phyloP scores from a whole-genome alignment of 2,113 vertebrate genomes.

The Tupaia tana region DNA sequence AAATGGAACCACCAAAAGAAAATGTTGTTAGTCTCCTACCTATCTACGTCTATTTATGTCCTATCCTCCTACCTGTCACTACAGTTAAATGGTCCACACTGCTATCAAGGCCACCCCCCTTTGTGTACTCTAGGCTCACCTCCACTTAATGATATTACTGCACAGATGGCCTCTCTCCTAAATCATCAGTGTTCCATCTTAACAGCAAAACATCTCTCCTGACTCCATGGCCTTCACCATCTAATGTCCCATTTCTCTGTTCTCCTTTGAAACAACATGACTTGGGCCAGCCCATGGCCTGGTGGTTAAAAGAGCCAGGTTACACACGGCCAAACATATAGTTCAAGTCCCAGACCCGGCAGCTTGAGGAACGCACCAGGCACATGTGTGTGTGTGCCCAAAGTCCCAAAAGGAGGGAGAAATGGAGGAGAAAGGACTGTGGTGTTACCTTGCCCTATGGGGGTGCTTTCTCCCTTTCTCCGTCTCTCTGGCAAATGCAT shows the following conservation, averaged over 20 bases:
- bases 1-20: not conserved
- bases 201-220: not conserved
- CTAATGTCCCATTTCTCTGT: conserved; percentile 6
- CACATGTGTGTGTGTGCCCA: too few relatives aligned
- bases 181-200: not conserved
- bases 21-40: conserved; percentile 1
- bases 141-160: not conserved
- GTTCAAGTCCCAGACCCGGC: too few relatives aligned
- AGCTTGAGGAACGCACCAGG: too few relatives aligned
- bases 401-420: too few relatives aligned
- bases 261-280: conserved; percentile 32
- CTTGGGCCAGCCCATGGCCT: too few relatives aligned
- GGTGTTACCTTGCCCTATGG: too few relatives aligned
- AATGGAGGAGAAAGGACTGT: too few relatives aligned
- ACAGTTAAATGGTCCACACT: not conserved
- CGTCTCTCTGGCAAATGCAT: too few relatives aligned
- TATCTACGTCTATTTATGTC: not conserved
- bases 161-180: not conserved
- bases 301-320: too few relatives aligned
- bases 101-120: not conserved
- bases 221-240: not conserved
- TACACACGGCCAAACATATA: too few relatives aligned
- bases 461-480: too few relatives aligned
- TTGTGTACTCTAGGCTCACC: not conserved
- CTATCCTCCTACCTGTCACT: not conserved